These are phyloP conservation scores for Campoletis raptor DNA, from an alignment of 2,888 invertebrate species.

Conservation along the genomic window DNA sequence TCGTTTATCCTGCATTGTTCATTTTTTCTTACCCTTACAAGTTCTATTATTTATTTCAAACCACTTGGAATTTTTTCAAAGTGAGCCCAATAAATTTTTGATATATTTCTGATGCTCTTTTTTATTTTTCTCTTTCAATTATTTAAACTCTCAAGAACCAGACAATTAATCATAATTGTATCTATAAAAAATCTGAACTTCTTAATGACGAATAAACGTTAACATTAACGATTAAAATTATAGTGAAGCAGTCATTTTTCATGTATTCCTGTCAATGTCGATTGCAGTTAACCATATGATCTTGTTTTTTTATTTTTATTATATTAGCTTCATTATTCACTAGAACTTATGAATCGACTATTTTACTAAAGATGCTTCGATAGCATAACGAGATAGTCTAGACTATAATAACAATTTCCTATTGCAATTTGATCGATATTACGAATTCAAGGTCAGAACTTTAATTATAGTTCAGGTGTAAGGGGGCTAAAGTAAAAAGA, in stretches of 20 bases:
- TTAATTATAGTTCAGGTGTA: conserved; percentile 56
- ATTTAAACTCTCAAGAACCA: not conserved
- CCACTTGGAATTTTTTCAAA: not conserved
- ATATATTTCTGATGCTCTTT: not conserved
- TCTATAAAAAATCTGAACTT: not conserved
- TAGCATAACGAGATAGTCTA: conserved; percentile 22
- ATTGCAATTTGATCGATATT: conserved; percentile 51
- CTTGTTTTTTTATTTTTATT: not conserved
- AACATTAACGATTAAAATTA: not conserved
- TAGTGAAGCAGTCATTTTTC: not conserved
- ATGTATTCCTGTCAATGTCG: not conserved
- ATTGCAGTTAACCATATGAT: not conserved
- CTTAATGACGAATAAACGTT: not conserved
- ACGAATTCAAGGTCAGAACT: conserved; percentile 42
- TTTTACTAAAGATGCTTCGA: not conserved
- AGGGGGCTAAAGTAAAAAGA: conserved; percentile 3
- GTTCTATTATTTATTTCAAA: not conserved
- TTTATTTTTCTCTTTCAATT: not conserved
- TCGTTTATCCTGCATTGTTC: conserved; percentile 5
- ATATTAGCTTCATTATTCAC: not conserved
- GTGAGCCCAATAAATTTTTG: not conserved
- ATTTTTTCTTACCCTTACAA: conserved; percentile 14
- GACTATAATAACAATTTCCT: conserved; percentile 23
- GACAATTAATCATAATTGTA: not conserved
- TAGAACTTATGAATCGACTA: not conserved